Evolutionary conservation across 2,797 vertebrate genomes (phyloP), one percentile per base, ranked within the genome.

Genomic region (Kryptopterus vitreolus): DNA sequence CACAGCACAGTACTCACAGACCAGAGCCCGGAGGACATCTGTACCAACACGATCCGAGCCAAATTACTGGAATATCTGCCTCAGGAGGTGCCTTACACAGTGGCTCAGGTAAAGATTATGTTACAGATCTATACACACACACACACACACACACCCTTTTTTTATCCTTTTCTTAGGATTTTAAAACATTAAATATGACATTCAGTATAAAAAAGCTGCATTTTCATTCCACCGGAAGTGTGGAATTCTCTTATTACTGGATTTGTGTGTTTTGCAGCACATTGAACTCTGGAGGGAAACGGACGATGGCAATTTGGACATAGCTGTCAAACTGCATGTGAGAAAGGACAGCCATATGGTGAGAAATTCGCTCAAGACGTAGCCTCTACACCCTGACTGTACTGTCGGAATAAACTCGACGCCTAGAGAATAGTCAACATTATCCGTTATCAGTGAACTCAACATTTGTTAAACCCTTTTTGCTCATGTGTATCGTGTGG

Each of bases 1-100:
- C 98, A 99, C 91, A 98, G 96, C 0, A 81, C 91, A 0, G 95
- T 99, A 18, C 89, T 99, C 87, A 99, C 97, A 0, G 96, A 91
- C 89, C 97, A 99, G 90, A 92, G 86, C 7, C 97, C 97, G 0
- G 92, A 96, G 65, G 93, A 96, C 29, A 82, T 99, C 88, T 98
- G 97, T 76, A 26, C 85, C 63, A 97, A 96, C 79, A 89, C 92
- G 57, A 90, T 99, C 88, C 91, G 96, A 87, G 96, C 95, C 90
- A 98, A 96, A 87, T 89, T 99, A 0, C 89, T 99, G 79, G 95
- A 99, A 83, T 87, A 94, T 83, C 90, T 99, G 81, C 96, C 96
- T 0, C 89, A 95, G 88, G 98, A 99, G 76, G 95, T 99, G 84
- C 97, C 98, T 31, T 99, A 99, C 15, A 87, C 81, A 0, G 78